These are phyloP conservation scores for Drosophila ambigua DNA, from an alignment of 1,140 invertebrate genomes.

Conservation along the genomic window DNA sequence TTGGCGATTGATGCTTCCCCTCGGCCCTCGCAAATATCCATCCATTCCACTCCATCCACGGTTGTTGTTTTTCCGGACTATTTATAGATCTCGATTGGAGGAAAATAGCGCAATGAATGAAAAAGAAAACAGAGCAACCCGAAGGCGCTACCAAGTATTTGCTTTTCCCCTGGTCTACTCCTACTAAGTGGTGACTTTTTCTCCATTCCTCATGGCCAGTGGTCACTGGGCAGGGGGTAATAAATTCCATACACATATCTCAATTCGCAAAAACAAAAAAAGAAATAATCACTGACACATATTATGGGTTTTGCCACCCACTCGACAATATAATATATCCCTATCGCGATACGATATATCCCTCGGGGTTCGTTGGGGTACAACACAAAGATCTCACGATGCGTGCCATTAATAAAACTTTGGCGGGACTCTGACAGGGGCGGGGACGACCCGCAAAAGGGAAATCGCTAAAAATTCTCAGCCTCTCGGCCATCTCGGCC, in stretches of 20 bases:
- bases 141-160: constrained; percentile 25
- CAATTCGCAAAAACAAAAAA: constrained; percentile 18
- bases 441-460: constrained; percentile 8
- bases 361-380: neutral
- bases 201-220: constrained; percentile 7
- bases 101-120: constrained; percentile 57
- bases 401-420: constrained; percentile 76
- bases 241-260: constrained; percentile 29
- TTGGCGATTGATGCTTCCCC: constrained; percentile 39
- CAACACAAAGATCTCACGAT: constrained; percentile 35
- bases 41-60: constrained; percentile 19
- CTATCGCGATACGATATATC: constrained; percentile 2
- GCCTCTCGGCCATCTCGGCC: constrained; percentile 22
- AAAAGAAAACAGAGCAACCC: constrained; percentile 49
- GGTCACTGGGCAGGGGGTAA: constrained; percentile 9
- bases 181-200: neutral
- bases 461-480: constrained; percentile 20
- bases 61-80: constrained; percentile 29
- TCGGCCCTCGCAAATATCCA: neutral
- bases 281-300: constrained; percentile 4
- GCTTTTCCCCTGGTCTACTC: constrained; percentile 3
- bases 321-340: constrained; percentile 15
- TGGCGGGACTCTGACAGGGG: constrained; percentile 34
- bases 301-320: constrained; percentile 6
- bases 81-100: constrained; percentile 44